These are phyloP conservation scores for Chionis minor DNA, from an alignment of 2,113 vertebrate genomes.

Conservation along the genomic window DNA sequence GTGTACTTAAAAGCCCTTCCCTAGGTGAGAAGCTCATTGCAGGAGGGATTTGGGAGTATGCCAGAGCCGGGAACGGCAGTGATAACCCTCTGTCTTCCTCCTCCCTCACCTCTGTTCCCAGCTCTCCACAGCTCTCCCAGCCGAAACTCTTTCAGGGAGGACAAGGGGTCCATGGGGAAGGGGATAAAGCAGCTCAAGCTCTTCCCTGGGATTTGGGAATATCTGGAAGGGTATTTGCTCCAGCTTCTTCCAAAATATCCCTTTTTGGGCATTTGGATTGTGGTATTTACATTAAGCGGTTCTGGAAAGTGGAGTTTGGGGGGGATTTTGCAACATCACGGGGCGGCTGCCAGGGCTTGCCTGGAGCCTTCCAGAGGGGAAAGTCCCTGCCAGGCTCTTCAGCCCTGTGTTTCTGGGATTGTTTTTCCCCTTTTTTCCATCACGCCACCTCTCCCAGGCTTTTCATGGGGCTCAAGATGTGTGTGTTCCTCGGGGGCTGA, in stretches of 20 bases:
- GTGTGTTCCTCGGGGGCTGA: background rate
- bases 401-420: background rate
- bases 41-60: background rate
- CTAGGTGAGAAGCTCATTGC: background rate
- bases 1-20: background rate
- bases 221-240: background rate
- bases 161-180: accelerated
- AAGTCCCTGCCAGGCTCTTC: background rate
- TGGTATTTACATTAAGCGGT: background rate
- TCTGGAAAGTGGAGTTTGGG: background rate
- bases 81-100: background rate
- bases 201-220: background rate
- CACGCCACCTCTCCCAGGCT: background rate
- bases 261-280: background rate
- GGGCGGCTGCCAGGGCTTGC: background rate
- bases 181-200: background rate
- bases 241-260: background rate
- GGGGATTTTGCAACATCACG: background rate
- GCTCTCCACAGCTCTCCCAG: background rate
- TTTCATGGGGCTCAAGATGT: background rate
- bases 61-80: accelerated
- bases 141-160: background rate
- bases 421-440: background rate
- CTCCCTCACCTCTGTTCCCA: background rate
- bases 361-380: background rate